Conservation (phyloP, 2,113 vertebrate species). For the Elephantulus edwardii region DNA sequence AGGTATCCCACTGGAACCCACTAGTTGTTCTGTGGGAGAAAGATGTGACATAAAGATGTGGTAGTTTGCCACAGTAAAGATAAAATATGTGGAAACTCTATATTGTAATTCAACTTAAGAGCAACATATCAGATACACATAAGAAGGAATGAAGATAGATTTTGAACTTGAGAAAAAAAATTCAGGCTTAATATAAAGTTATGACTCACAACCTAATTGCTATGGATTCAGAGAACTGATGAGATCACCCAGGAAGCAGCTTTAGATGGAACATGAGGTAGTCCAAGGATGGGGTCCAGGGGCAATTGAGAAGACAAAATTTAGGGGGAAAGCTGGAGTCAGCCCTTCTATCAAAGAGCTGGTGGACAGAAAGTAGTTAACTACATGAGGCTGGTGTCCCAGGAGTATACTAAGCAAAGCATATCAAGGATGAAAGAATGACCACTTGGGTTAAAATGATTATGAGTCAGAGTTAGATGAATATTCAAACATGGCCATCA, state of each 20-base stretch:
- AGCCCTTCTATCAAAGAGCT: not conserved
- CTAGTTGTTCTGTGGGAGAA: not conserved
- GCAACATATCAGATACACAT: not conserved
- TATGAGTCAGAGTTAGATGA: not conserved
- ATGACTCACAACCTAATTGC: not conserved
- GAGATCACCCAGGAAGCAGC: not conserved
- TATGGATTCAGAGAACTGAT: not conserved
- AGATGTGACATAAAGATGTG: too few species aligned
- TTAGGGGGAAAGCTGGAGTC: not conserved
- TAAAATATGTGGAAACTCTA: too few species aligned
- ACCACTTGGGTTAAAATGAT: not conserved
- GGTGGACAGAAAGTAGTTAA: not conserved
- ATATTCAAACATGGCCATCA: not conserved
- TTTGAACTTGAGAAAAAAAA: not conserved
- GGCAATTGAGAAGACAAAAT: not conserved
- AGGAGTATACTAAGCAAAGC: not conserved
- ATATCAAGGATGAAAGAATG: too few species aligned
- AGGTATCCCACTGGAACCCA: not conserved
- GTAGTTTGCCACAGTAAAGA: not conserved
- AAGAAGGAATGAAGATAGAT: not conserved
- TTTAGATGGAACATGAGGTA: not conserved
- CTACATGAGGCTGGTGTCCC: accelerated
- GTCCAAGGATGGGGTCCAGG: not conserved
- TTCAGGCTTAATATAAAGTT: not conserved
- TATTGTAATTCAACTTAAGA: too few species aligned